Evolutionary conservation across 2,113 vertebrate genomes (phyloP), one percentile per base, ranked within the genome.

Genomic region (Elephas maximus): DNA sequence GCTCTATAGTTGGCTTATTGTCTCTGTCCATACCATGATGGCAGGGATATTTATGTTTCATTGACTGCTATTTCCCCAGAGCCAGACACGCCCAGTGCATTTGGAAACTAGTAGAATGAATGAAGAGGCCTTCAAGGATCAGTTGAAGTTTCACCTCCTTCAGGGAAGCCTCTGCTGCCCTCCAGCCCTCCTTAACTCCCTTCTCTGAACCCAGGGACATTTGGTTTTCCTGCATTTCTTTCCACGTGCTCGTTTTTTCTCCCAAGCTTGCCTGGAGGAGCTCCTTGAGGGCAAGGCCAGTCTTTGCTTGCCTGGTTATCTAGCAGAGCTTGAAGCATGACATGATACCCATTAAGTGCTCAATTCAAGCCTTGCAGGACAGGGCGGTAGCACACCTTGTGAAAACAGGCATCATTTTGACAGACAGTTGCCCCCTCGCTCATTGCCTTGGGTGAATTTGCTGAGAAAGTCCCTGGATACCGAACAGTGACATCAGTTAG

Each of bases 401-500:
- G 82, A 76, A 45, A 60, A 15, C 9, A 53, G 24, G 28, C 15
- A 17, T 45, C n/a, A 48, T 53, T 78, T 28, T 48, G 45, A 41
- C 1, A 6, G 48, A 17, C 5, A 23, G 81, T 51, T 91, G 57
- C 21, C 26, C 30, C 83, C 84, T n/a, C 15, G 6, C 5, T 86
- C 28, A 86, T 4, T 73, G 12, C 77, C 67, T 89, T 33, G 85
- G 81, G 80, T 37, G 84, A 51, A 77, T 91, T 79, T 51, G 79
- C 97, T 93, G 48, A 53, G 93, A 94, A 77, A 93, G 90, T 78
- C 92, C 96, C 88, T 90, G 51, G 69, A 94, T 5, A 77, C 1
- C 14, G 65, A 77, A 48, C 1, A 8, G 41, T 33, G 65, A 86
- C 65, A 86, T 88, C 53, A 90, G 24, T n/a, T 45, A 77, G 94